Evolutionary conservation across 1,140 invertebrate species (phyloP).

Genomic region (Lepidurus packardi): DNA sequence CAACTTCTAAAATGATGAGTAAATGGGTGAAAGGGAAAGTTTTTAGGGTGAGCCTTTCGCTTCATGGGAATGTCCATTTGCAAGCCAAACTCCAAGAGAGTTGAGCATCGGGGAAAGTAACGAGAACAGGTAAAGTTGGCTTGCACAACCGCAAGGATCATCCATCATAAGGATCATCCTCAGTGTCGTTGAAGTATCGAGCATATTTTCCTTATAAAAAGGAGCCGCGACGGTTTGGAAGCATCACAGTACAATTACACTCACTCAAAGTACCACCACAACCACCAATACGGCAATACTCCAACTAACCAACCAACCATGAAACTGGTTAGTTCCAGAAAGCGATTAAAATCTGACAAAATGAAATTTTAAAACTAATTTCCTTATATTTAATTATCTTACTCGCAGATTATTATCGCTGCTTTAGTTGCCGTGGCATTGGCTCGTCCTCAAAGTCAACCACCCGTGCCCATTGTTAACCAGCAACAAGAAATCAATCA

Average conservation of each 20-base stretch:
- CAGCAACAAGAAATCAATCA: slow-evolving; percentile 59
- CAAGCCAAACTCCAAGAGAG: too few relatives aligned
- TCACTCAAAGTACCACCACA: not conserved
- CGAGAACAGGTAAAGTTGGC: not conserved
- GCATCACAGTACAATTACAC: not conserved
- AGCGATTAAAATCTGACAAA: too few relatives aligned
- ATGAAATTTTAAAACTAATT: not conserved
- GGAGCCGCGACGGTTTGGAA: not conserved
- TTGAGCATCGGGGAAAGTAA: not conserved
- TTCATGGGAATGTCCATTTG: too few relatives aligned
- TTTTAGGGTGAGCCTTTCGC: too few relatives aligned
- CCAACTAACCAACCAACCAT: not conserved
- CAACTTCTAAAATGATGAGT: too few relatives aligned
- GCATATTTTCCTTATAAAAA: not conserved
- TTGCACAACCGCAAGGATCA: not conserved
- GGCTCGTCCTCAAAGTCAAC: slow-evolving; percentile 35
- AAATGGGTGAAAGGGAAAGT: too few relatives aligned
- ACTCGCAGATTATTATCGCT: slow-evolving; percentile 29
- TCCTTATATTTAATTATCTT: not conserved
- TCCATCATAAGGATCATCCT: not conserved
- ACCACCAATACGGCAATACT: not conserved
- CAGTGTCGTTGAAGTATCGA: not conserved
- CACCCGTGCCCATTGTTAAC: slow-evolving; percentile 56
- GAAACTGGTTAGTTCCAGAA: slow-evolving; percentile 19
- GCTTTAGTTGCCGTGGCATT: slow-evolving; percentile 29